phyloP scores from a whole-genome alignment of 2,888 invertebrate species.

The Balanococcus diminutus region DNA sequence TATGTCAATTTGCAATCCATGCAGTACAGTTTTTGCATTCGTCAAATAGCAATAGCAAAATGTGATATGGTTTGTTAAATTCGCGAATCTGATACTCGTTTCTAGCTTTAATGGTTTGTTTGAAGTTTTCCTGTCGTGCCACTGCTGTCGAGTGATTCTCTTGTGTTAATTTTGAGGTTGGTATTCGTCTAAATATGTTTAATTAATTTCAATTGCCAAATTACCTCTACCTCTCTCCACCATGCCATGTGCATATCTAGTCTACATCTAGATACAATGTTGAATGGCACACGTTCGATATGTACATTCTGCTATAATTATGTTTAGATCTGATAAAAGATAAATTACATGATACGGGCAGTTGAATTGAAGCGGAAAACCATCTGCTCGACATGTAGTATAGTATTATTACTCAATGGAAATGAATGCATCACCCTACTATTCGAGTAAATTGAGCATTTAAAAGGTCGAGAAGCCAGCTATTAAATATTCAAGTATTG shows the following conservation, averaged over 20 bases:
- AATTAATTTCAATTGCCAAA: neutral
- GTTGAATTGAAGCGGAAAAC: neutral
- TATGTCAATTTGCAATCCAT: slow-evolving; percentile 36
- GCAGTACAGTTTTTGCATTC: slow-evolving; percentile 1
- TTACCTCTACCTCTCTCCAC: neutral
- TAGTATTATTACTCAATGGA: neutral
- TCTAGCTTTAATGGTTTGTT: neutral
- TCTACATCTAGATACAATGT: too few species aligned
- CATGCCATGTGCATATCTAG: neutral
- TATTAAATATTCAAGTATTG: neutral
- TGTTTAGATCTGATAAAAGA: neutral
- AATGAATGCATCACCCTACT: neutral
- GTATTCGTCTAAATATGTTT: neutral
- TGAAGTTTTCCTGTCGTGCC: neutral
- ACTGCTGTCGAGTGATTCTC: neutral
- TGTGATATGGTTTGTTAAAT: neutral
- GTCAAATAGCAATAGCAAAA: neutral
- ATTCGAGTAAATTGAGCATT: neutral
- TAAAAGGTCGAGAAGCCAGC: neutral
- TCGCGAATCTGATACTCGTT: neutral
- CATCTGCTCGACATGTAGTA: neutral
- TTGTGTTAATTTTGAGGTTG: neutral
- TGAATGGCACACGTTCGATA: neutral
- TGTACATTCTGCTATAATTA: neutral
- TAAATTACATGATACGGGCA: neutral